phyloP scores from a whole-genome alignment of 92 coral and sea anemone genomes.

The Porites rus region DNA sequence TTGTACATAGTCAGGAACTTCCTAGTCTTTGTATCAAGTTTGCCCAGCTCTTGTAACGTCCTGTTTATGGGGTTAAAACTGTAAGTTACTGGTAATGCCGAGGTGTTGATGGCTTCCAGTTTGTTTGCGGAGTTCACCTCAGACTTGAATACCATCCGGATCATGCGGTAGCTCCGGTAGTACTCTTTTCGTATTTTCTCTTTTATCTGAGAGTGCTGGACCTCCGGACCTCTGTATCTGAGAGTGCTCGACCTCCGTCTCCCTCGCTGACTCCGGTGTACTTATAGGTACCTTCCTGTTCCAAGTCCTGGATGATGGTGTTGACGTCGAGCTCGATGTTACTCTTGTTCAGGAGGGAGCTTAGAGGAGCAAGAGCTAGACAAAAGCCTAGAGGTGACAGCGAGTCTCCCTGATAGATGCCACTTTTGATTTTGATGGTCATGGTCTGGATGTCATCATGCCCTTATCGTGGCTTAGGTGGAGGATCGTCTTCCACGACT shows the following conservation, averaged over 20 bases:
- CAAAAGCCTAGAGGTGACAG: slow-evolving; percentile 49
- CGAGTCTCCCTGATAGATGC: slow-evolving; percentile 60
- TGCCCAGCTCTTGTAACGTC: slow-evolving; percentile 21
- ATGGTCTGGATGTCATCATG: background rate
- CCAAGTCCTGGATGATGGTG: slow-evolving; percentile 22
- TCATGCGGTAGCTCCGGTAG: slow-evolving; percentile 10
- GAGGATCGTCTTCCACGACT: slow-evolving; percentile 26
- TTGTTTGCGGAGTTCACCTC: slow-evolving; percentile 51
- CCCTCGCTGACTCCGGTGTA: slow-evolving; percentile 29
- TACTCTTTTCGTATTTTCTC: slow-evolving; percentile 38
- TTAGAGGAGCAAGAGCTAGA: slow-evolving; percentile 31
- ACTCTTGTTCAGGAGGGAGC: slow-evolving; percentile 9
- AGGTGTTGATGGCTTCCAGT: slow-evolving; percentile 42
- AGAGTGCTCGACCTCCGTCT: background rate
- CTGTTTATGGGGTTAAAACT: slow-evolving; percentile 33
- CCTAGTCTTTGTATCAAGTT: slow-evolving; percentile 29
- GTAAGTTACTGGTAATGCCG: slow-evolving; percentile 14
- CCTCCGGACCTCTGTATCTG: no score
- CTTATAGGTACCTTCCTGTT: slow-evolving; percentile 27
- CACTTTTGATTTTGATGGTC: slow-evolving; percentile 34
- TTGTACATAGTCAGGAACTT: slow-evolving; percentile 10
- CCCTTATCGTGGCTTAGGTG: slow-evolving; percentile 1
- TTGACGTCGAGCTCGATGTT: slow-evolving; percentile 25
- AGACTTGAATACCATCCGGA: slow-evolving; percentile 10
- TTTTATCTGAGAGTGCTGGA: slow-evolving; percentile 45